phyloP scores from a whole-genome alignment of 1,140 invertebrate genomes.

The Ylistrum balloti region DNA sequence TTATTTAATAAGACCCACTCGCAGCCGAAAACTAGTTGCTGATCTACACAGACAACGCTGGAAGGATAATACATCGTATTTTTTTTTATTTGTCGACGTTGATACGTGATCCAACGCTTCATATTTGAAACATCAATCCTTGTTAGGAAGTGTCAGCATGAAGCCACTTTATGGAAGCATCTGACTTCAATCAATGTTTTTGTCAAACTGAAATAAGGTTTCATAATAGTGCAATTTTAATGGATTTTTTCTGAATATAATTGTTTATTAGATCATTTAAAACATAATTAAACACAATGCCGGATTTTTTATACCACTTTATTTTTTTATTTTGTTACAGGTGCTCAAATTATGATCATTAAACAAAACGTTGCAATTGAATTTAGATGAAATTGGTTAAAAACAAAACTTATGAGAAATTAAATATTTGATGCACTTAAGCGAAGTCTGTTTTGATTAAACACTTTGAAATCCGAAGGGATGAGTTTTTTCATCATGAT shows the following conservation, averaged over 20 bases:
- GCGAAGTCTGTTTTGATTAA: neutral
- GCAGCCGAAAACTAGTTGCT: neutral
- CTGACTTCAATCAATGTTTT: neutral
- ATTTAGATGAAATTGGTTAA: too few species aligned
- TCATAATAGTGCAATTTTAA: neutral
- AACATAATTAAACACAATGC: neutral
- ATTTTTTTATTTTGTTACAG: neutral
- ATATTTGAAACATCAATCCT: neutral
- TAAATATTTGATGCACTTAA: too few species aligned
- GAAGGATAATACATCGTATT: neutral
- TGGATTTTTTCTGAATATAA: neutral
- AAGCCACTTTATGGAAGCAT: neutral
- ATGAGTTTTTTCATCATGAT: too few species aligned
- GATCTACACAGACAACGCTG: too few species aligned
- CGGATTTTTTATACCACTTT: neutral
- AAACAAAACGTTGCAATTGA: neutral
- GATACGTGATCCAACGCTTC: neutral
- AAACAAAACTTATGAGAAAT: too few species aligned
- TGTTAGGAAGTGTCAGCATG: too few species aligned
- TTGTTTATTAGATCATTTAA: neutral
- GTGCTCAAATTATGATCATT: neutral
- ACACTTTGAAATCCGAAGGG: neutral
- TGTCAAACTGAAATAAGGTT: neutral
- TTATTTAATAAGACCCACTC: neutral
- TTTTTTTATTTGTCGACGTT: neutral